Base-by-base conservation (phyloP, 2,113 vertebrate genomes). In the Grantiella picta region DNA sequence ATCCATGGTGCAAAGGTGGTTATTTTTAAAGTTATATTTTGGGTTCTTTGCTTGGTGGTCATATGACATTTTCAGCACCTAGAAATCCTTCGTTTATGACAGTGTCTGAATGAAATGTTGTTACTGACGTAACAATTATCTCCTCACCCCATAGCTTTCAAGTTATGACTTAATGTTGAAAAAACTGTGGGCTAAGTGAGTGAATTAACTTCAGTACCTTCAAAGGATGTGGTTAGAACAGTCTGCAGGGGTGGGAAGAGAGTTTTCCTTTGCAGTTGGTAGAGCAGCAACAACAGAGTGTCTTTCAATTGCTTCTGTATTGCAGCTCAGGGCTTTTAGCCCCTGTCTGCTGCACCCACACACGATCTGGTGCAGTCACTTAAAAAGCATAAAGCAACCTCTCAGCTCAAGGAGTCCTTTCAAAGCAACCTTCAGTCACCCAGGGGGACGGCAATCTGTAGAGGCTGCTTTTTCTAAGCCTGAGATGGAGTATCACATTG, bases 201-300 rank as follows among this genome's bases (percentile, higher is more conserved):
- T 95, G 90, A 97, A 86, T 93, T 81, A 95, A 75, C 93, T 96
- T 72, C 68, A 94, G 53, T 95, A 93, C 83, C 96, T 97, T 96
- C 95, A 97, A 97, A 95, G 89, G 88, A 94, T 96, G 95, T 92
- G 93, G 94, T 96, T 96, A 95, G 94, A 94, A 95, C 64, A 95
- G 88, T 94, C 88, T 96, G 76, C 44, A 93, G 69, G 64, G 82
- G 90, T 89, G 93, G 90, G 71, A 94, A 96, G 76, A 91, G 79
- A 93, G 82, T 82, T 94, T 94, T 94, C 75, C 90, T 85, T 81
- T 96, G 88, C 95, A 93, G 80, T 78, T 90, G 57, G 71, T 83
- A 70, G 76, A 89, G 53, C 5, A 7, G 79, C 76, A 92, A 92
- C 72, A 95, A 89, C 80, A 65, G 70, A 92, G 61, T 42, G 44